A percentile compares a stretch with the other conserved stretches of the same genome.
These are phyloP conservation scores for Picus viridis DNA, from an alignment of 2,797 vertebrate genomes.

Conservation along the genomic window DNA sequence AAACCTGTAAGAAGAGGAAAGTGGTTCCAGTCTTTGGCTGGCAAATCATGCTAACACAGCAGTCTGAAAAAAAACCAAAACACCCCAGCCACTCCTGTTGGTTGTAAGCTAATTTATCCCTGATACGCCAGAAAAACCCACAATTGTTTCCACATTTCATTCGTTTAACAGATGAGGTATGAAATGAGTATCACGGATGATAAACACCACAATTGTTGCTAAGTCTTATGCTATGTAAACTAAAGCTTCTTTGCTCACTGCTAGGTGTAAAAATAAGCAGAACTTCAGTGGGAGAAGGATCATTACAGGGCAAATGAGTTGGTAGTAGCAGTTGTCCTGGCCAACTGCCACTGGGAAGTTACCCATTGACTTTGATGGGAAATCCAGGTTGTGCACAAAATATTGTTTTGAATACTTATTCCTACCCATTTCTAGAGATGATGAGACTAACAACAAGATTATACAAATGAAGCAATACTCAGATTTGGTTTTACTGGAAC, in stretches of 20 bases:
- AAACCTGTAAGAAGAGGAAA: background rate
- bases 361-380: background rate
- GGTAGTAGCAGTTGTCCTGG: background rate
- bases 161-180: slow-evolving; percentile 55
- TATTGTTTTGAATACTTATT: background rate
- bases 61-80: background rate
- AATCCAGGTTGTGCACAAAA: background rate
- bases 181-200: slow-evolving; percentile 62
- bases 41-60: background rate
- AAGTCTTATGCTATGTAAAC: slow-evolving; percentile 53
- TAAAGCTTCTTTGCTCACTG: slow-evolving; percentile 36
- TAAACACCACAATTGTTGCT: slow-evolving; percentile 43
- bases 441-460: background rate
- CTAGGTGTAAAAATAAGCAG: slow-evolving; percentile 1
- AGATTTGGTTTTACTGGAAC: background rate
- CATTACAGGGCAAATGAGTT: slow-evolving; percentile 13
- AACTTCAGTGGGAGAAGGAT: background rate
- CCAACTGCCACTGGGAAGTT: background rate
- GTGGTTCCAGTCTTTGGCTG: background rate
- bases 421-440: background rate
- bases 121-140: background rate
- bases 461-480: background rate
- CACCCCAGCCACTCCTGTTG: background rate
- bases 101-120: background rate
- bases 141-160: slow-evolving; percentile 60